phyloP scores from a whole-genome alignment of 2,797 vertebrate genomes.

The Esox masquinongy region DNA sequence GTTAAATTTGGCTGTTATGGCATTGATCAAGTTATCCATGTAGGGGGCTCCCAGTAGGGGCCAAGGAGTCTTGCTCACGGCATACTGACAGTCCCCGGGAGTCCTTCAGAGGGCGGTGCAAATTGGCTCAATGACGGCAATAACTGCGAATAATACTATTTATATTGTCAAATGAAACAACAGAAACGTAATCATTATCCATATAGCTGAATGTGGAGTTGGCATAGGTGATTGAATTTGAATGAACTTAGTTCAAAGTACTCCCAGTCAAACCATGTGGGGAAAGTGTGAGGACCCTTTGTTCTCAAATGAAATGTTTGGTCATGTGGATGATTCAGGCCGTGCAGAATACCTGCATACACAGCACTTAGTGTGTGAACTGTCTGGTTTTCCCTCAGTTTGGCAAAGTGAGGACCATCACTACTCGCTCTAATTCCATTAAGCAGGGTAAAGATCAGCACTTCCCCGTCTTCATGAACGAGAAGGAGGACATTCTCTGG shows the following conservation, averaged over 20 bases:
- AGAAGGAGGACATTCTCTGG: constrained; percentile 98
- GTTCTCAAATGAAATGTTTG: neutral
- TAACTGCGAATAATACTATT: too few relatives aligned
- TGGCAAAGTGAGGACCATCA: constrained; percentile 97
- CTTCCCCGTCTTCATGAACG: constrained; percentile 97
- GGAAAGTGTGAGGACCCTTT: neutral
- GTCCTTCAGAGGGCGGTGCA: too few relatives aligned
- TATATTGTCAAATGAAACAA: too few relatives aligned
- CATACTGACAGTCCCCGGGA: too few relatives aligned
- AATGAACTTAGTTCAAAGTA: neutral
- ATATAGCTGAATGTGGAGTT: neutral
- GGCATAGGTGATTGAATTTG: neutral
- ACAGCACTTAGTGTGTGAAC: neutral
- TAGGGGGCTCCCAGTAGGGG: too few relatives aligned
- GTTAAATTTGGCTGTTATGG: neutral
- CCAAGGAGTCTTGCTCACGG: too few relatives aligned
- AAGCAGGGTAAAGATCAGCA: constrained; percentile 99
- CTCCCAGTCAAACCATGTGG: neutral
- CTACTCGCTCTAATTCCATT: constrained; percentile 97
- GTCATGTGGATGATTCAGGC: neutral
- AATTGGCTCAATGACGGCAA: too few relatives aligned
- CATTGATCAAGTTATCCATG: neutral
- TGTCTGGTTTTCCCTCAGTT: constrained; percentile 74
- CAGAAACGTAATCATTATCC: too few relatives aligned
- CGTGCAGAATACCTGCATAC: neutral